These are phyloP conservation scores for Bruchidius siliquastri DNA, from an alignment of 2,888 invertebrate genomes.

Conservation along the genomic window DNA sequence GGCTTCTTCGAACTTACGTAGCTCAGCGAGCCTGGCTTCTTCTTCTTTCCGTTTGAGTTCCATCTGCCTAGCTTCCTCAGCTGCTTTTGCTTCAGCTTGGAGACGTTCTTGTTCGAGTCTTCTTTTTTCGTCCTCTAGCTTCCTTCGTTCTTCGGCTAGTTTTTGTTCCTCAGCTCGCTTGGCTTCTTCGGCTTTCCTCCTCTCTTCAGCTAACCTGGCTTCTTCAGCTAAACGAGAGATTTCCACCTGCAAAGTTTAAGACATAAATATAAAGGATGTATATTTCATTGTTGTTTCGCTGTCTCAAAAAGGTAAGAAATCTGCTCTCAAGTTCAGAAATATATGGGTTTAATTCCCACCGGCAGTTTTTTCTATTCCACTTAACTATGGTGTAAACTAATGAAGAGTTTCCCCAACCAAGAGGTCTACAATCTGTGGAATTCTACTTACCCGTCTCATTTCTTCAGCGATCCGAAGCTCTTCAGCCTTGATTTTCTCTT, in stretches of 20 bases:
- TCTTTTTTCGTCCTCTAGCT: conserved; percentile 33
- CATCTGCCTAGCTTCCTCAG: conserved; percentile 28
- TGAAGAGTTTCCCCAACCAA: no score
- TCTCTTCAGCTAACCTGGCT: conserved; percentile 26
- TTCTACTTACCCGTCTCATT: conserved; percentile 11
- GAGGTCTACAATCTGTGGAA: no score
- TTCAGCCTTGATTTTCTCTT: conserved; percentile 29
- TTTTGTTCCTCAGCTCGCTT: conserved; percentile 33
- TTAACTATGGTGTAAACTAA: no score
- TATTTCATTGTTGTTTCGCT: no score
- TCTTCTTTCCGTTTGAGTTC: conserved; percentile 24
- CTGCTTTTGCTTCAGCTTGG: conserved; percentile 26
- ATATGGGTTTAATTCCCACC: no score
- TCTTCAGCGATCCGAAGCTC: conserved; percentile 17
- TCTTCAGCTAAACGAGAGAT: conserved; percentile 29
- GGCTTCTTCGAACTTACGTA: conserved; percentile 35
- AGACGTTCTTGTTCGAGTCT: conserved; percentile 31
- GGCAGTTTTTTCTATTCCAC: no score
- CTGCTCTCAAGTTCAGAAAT: no score
- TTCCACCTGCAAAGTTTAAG: conserved; percentile 20
- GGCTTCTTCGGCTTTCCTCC: conserved; percentile 24
- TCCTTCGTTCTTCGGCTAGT: conserved; percentile 20
- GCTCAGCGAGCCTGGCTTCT: conserved; percentile 30
- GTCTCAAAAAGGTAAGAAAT: no score
- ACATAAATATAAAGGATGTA: no score